Base-by-base conservation (phyloP, 1,140 invertebrate genomes). In the Drosophila paulistorum region DNA sequence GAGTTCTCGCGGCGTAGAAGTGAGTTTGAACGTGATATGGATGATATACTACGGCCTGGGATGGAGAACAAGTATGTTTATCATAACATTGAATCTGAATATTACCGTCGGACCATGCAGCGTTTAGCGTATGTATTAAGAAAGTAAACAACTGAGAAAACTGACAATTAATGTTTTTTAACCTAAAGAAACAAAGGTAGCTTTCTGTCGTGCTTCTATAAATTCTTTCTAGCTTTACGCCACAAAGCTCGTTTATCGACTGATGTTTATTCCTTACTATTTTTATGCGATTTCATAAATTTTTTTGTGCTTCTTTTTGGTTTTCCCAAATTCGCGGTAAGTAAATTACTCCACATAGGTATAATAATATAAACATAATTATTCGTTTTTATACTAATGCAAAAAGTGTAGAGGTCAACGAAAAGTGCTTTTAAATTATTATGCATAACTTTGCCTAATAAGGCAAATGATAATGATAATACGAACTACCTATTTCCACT, bases 191-290 rank as follows among this genome's bases (percentile, higher is more conserved):
- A 72, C 7, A 75, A 76, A 14, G 82, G 82, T 23, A 75, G 78
- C 57, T 26, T 78, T 42, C 55, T 72, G 6, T 71, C 65, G 10
- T 57, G 66, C 7, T 68, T 85, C 39, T 54, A 73, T 13, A 78
- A 91, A 3, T 98, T 98, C 92, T 96, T 98, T 90, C 81, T 93
- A 33, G 94, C 95, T 75, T 94, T 98, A 72, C 92, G 97, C 5
- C 39, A 94, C 92, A 91, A 92, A 41, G 95, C 95, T 58, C 94
- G 96, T 73, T 95, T 98, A 35, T 97, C 97, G 42, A 96, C 96
- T 1, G 98, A 99, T 94, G 97, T 99, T 5, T 99, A 99, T 93
- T 97, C 98, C 0, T 96, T 96, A 83, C 98, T 99, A 97, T 99
- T 99, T 92, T 94, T 99, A 65, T 99, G 98, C 91, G 98, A 99